A percentile compares a stretch with the other conserved stretches of the same genome.
phyloP scores from a whole-genome alignment of 2,888 invertebrate species.

The Anthrax anthrax region DNA sequence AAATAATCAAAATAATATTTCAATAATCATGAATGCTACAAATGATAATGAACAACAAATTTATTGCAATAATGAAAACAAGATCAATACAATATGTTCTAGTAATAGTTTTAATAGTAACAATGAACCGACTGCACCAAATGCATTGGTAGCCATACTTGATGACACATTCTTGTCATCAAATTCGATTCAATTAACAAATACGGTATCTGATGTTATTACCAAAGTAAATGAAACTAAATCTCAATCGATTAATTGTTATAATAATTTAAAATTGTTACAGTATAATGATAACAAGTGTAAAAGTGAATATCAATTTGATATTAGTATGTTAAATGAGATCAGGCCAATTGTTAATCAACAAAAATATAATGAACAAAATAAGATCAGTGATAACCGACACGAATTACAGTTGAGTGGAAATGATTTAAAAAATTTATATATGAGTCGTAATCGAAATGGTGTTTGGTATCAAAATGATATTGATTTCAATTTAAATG shows the following conservation, averaged over 20 bases:
- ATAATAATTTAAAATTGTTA: not conserved
- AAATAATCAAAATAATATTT: not conserved
- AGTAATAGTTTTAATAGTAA: slow-evolving; percentile 2
- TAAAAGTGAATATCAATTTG: not conserved
- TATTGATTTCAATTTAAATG: slow-evolving; percentile 14
- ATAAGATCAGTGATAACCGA: slow-evolving; percentile 1
- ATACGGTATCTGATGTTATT: not conserved
- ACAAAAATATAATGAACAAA: not conserved
- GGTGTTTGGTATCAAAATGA: slow-evolving; percentile 22
- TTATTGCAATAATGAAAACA: not conserved
- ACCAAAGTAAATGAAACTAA: slow-evolving; percentile 21
- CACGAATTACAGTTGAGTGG: slow-evolving; percentile 7
- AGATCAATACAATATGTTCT: slow-evolving; percentile 10
- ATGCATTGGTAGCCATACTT: slow-evolving; percentile 12
- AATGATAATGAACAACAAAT: not conserved
- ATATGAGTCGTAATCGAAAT: slow-evolving; percentile 29
- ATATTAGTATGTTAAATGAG: not conserved
- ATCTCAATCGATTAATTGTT: slow-evolving; percentile 16
- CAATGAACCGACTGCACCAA: slow-evolving; percentile 10
- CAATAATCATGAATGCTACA: not conserved
- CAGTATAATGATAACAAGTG: not conserved
- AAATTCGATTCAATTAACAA: not conserved
- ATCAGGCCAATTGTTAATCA: slow-evolving; percentile 3
- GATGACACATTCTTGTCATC: slow-evolving; percentile 30
- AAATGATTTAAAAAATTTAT: slow-evolving; percentile 25